A percentile compares a stretch with the other conserved stretches of the same genome.
phyloP scores from a whole-genome alignment of 2,797 vertebrate species.

The Mus minutoides region DNA sequence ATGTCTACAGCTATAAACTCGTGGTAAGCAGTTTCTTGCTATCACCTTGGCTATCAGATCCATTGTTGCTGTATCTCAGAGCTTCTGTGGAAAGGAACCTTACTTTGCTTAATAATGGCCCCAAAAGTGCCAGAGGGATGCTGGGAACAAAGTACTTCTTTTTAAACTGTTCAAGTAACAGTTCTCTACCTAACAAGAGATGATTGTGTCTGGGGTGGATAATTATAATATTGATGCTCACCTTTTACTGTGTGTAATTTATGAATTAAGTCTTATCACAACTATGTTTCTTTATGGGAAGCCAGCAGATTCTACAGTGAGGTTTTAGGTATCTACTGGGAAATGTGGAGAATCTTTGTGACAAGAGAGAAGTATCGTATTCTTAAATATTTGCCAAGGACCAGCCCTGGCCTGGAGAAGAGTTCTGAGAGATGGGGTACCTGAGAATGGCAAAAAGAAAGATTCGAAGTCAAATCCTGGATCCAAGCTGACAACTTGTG shows the following conservation, averaged over 20 bases:
- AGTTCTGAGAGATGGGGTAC: not conserved
- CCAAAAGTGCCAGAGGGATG: not conserved
- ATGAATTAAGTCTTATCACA: not conserved
- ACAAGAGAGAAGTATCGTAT: not conserved
- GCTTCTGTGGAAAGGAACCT: not conserved
- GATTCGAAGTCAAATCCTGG: not conserved
- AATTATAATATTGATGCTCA: not conserved
- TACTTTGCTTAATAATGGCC: not conserved
- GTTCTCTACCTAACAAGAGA: not conserved
- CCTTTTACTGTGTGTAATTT: not conserved
- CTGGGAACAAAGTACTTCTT: not conserved
- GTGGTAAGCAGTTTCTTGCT: not conserved
- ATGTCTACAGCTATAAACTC: too few species aligned
- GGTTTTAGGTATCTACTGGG: not conserved
- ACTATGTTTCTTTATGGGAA: not conserved
- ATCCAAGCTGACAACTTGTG: not conserved
- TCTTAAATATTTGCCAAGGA: slow-evolving; percentile 17
- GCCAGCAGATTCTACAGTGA: not conserved
- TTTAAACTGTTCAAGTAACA: not conserved
- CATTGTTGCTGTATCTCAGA: not conserved
- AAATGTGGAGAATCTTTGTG: not conserved
- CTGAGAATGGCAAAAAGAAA: not conserved
- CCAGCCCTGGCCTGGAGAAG: not conserved
- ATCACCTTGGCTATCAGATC: not conserved
- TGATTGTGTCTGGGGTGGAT: not conserved